phyloP scores from a whole-genome alignment of 1,140 invertebrate genomes.

The Cydia pomonella region DNA sequence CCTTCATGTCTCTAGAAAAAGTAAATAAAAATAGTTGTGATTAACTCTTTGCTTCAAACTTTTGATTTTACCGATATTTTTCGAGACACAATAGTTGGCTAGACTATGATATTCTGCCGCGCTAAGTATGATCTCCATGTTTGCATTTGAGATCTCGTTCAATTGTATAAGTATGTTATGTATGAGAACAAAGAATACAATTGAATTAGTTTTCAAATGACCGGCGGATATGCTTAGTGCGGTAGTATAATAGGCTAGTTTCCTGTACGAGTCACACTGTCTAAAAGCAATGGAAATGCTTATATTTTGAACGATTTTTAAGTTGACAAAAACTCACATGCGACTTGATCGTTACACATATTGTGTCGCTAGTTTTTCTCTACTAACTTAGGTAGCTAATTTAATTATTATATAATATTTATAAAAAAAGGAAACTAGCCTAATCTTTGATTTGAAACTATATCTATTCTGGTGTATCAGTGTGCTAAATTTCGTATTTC shows the following conservation, averaged over 20 bases:
- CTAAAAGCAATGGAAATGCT: not conserved
- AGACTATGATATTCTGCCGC: too few relatives aligned
- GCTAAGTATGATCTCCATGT: too few relatives aligned
- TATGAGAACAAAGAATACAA: conserved; percentile 1
- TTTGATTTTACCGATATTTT: too few relatives aligned
- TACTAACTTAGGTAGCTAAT: not conserved
- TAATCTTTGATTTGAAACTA: not conserved
- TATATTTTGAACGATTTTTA: too few relatives aligned
- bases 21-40: too few relatives aligned
- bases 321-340: too few relatives aligned
- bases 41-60: too few relatives aligned
- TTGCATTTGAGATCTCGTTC: not conserved
- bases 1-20: too few relatives aligned
- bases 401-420: too few relatives aligned
- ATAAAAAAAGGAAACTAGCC: too few relatives aligned
- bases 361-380: not conserved
- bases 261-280: not conserved
- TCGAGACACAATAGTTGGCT: too few relatives aligned
- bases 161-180: not conserved
- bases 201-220: not conserved
- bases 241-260: not conserved
- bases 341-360: too few relatives aligned
- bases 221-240: not conserved
- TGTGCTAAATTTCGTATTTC: not conserved
- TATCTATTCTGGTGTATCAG: not conserved